Evolutionary conservation across 2,888 invertebrate species (phyloP), one percentile per base, ranked within the genome.

Genomic region (Gryllus longicercus): DNA sequence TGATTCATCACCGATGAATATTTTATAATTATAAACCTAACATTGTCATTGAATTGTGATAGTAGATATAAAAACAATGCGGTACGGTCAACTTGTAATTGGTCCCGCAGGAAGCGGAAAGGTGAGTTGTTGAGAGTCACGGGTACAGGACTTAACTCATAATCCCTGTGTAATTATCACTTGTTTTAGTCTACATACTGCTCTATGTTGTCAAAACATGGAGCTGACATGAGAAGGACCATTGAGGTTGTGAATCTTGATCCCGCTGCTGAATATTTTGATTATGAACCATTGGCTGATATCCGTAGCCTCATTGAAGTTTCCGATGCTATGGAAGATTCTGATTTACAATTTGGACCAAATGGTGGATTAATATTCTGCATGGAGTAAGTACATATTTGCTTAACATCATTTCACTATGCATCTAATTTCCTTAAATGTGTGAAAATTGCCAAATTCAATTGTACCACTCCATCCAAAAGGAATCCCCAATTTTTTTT

Each of bases 31-130:
- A 8, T 38, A 38, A 38, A 38, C 38, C 38, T 8, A 5, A 38
- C 8, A 4, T 5, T 38, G 38, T 38, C 38, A 38, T 38, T 38
- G 38, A 5, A 38, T 38, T 8, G 3, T 38, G 2, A 38, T 5
- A 38, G 38, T 38, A 5, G 38, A 38, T 5, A 38, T 11, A 5
- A n/a, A 63, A 11, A 63, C 63, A 83, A 96, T 96, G 96, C 91
- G 96, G 75, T 99, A 96, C 86, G 98, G 96, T 21, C 99, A 99
- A 86, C 88, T 99, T 83, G 95, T 99, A 2, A 95, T 98, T 85
- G 99, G 99, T 0, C 99, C 99, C 50, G 99, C 98, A 0, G 99
- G 99, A 2, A 94, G 96, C 87, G 99, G 99, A 81, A 99, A 99
- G 92, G 97, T 97, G 90, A 87, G 84, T 80, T 38, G 8, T 38